Conservation (phyloP, 2,113 vertebrate species). For the Crotalus helleri region DNA sequence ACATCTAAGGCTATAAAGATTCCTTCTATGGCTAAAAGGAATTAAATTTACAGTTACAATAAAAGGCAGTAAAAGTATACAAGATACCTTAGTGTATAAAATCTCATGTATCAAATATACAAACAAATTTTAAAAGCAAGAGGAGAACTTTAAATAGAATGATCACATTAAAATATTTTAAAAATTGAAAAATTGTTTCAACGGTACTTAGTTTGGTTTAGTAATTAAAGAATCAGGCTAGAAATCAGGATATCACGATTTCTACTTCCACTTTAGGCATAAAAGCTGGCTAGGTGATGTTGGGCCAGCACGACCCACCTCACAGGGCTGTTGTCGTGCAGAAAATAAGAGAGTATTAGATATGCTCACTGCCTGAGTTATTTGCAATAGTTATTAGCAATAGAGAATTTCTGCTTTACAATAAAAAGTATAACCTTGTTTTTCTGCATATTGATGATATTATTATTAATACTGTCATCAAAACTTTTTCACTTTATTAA, state of each 20-base stretch:
- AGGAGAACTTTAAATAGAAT: background rate
- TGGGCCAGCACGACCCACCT: too few relatives aligned
- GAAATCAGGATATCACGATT: background rate
- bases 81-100: background rate
- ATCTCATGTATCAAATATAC: background rate
- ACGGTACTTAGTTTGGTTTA: background rate
- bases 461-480: background rate
- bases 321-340: too few relatives aligned
- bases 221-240: background rate
- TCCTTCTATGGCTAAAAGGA: background rate
- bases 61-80: background rate
- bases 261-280: background rate
- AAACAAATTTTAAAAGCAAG: background rate
- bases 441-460: background rate
- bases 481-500: background rate
- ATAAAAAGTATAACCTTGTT: slow-evolving; percentile 36
- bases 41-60: background rate
- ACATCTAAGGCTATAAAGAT: background rate
- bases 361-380: too few relatives aligned
- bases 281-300: background rate
- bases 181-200: background rate
- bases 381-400: background rate
- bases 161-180: background rate
- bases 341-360: too few relatives aligned
- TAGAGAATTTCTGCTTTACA: slow-evolving; percentile 42